Percentiles rank a stretch among this genome's conserved stretches.
These are phyloP conservation scores for Doris montereyensis DNA, from an alignment of 2,888 invertebrate genomes.

Conservation along the genomic window DNA sequence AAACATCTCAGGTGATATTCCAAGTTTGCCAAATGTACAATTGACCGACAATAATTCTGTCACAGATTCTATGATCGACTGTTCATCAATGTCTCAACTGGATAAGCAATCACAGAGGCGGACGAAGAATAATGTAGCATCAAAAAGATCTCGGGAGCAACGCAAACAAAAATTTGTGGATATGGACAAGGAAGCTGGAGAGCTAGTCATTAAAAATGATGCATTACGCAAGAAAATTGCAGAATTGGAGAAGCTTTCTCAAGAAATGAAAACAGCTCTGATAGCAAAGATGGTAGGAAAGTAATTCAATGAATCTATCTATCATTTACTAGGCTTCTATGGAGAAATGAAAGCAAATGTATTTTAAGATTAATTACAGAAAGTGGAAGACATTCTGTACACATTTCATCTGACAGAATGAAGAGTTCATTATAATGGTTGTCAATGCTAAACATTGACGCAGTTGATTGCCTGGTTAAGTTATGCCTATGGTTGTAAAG, in stretches of 20 bases:
- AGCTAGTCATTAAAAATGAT: constrained; percentile 59
- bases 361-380: too few species aligned
- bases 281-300: constrained; percentile 59
- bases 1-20: not conserved
- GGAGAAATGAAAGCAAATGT: too few species aligned
- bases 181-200: constrained; percentile 63
- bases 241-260: constrained; percentile 63
- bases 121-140: constrained; percentile 68
- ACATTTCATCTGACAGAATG: too few species aligned
- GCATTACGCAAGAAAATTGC: constrained; percentile 56
- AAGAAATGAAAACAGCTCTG: constrained; percentile 65
- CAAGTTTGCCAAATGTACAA: not conserved
- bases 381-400: too few species aligned
- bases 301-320: too few species aligned
- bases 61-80: not conserved
- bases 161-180: constrained; percentile 62
- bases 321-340: too few species aligned
- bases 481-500: too few species aligned
- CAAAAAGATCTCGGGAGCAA: constrained; percentile 63
- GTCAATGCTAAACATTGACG: too few species aligned
- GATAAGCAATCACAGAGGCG: constrained; percentile 58
- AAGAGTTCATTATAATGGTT: too few species aligned
- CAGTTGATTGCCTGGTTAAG: too few species aligned
- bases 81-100: not conserved
- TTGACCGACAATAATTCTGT: not conserved